Base-by-base conservation (phyloP, 2,888 invertebrate species). In the Mylabris sibirica region DNA sequence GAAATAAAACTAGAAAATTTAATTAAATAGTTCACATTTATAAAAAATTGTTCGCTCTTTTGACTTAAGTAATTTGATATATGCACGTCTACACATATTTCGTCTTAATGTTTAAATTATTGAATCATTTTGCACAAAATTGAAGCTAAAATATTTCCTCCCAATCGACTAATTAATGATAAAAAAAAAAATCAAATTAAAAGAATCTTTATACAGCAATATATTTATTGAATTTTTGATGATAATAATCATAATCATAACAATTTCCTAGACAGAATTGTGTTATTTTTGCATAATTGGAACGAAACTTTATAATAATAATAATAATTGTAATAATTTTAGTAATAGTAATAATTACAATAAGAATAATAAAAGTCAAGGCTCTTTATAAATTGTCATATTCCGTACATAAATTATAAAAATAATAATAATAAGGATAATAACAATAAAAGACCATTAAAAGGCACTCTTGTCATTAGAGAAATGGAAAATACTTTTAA, bases 381-480 rank as follows among this genome's bases (percentile, higher is more conserved):
- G 41, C 41, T 41, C 41, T 35, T 35, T 41, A 35, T 35, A 41
- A 41, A 41, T 41, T 41, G 41, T 41, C 41, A 41, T 41, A 41
- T 41, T 41, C 41, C 41, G 41, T 41, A 41, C n/a, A 3, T n/a
- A 14, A 41, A 41, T 41, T 41, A 41, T 41, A n/a, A n/a, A 41
- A 41, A 41, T n/a, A n/a, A n/a, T n/a, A 41, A n/a, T 12, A 38
- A 41, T n/a, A 3, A 41, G 14, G 5, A 41, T 14, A 35, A 11
- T 8, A 41, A 41, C 41, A 41, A 41, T 41, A 41, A 41, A 41
- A 5, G 41, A 41, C 41, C 41, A 41, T 41, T 41, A 41, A 41
- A 41, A 41, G 41, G 41, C 41, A 41, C 41, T 41, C 41, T 41
- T 41, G 41, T 41, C n/a, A 41, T 41, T 41, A 41, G 41, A 41